Conservation (phyloP, 2,888 invertebrate genomes). For the Lasioglossum pauxillum region DNA sequence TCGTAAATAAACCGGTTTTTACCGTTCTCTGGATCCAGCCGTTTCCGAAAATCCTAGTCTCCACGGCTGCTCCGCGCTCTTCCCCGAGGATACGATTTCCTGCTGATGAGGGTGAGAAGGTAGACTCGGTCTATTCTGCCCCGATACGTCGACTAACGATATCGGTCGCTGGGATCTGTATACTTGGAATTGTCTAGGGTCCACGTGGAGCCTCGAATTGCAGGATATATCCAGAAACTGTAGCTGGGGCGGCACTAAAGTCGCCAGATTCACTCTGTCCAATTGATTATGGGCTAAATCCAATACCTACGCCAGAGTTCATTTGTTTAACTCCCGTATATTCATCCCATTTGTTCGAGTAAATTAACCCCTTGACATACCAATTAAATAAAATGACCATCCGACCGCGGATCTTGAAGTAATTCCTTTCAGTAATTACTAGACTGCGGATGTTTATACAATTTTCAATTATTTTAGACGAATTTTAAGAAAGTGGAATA, state of each 20-base stretch:
- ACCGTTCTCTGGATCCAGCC: constrained; percentile 89
- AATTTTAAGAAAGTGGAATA: too few relatives aligned
- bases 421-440: too few relatives aligned
- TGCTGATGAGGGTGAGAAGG: constrained; percentile 85
- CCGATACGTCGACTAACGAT: constrained; percentile 94
- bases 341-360: neutral
- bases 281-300: constrained; percentile 95
- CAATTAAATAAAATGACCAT: neutral
- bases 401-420: neutral
- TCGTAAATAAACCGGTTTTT: constrained; percentile 26
- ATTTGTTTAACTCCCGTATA: neutral
- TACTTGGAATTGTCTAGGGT: constrained; percentile 92
- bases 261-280: constrained; percentile 91
- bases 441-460: too few relatives aligned
- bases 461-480: too few relatives aligned
- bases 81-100: constrained; percentile 84
- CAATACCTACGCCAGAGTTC: constrained; percentile 85
- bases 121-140: constrained; percentile 89
- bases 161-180: constrained; percentile 92
- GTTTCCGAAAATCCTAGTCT: constrained; percentile 94
- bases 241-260: constrained; percentile 92
- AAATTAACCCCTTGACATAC: neutral
- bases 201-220: constrained; percentile 92
- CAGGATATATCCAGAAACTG: constrained; percentile 94
- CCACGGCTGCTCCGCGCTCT: constrained; percentile 89